Percentiles rank a stretch among this genome's conserved stretches.
Evolutionary conservation across 2,888 invertebrate species (phyloP).

Genomic region (Ecliptopera silaceata): DNA sequence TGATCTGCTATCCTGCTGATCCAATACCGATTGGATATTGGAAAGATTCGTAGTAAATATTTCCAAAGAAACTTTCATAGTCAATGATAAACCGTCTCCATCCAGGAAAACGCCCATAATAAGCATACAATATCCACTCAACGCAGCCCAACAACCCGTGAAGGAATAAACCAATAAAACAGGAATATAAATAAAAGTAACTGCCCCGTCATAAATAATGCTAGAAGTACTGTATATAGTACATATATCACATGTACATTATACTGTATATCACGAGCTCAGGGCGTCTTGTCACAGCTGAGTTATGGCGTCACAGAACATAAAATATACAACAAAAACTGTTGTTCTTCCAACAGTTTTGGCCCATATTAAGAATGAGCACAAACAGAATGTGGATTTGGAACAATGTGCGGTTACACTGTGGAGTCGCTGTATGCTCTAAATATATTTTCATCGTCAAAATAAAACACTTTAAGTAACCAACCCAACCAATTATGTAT

Average conservation of each 20-base stretch:
- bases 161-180: constrained; percentile 77
- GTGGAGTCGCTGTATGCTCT: constrained; percentile 51
- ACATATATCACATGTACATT: constrained; percentile 59
- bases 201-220: constrained; percentile 67
- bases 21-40: too few relatives aligned
- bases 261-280: constrained; percentile 49
- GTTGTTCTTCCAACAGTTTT: constrained; percentile 82
- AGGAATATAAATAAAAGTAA: constrained; percentile 75
- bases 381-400: constrained; percentile 80
- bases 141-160: constrained; percentile 69
- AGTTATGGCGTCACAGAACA: constrained; percentile 81
- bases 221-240: constrained; percentile 53
- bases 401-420: constrained; percentile 46
- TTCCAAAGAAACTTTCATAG: constrained; percentile 3
- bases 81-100: constrained; percentile 6
- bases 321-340: constrained; percentile 83
- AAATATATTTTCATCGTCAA: constrained; percentile 15
- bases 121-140: constrained; percentile 61
- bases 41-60: too few relatives aligned
- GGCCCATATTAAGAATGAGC: constrained; percentile 82
- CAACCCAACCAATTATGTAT: too few relatives aligned
- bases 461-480: background rate
- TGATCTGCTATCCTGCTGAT: too few relatives aligned
- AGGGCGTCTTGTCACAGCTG: constrained; percentile 71
- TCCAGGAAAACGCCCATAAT: constrained; percentile 41